A percentile compares a stretch with the other conserved stretches of the same genome.
Evolutionary conservation across 2,888 invertebrate species (phyloP).

Genomic region (Girardia tigrina): DNA sequence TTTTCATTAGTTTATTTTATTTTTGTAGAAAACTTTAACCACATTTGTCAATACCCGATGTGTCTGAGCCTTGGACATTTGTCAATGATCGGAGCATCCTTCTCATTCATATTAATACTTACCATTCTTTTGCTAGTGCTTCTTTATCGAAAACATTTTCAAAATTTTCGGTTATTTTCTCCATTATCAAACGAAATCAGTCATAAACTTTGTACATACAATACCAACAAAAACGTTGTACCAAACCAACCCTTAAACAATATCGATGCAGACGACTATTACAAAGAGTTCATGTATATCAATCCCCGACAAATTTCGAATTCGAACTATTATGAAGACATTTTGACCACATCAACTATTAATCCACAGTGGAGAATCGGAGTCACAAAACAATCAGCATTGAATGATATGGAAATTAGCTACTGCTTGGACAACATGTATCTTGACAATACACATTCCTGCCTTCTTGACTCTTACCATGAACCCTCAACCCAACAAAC

Average conservation of each 20-base stretch:
- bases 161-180: constrained; percentile 3
- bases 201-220: constrained; percentile 4
- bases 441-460: constrained; percentile 5
- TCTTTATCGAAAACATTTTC: constrained; percentile 1
- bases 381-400: background rate
- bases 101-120: background rate
- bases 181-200: background rate
- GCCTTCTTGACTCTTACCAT: constrained; percentile 3
- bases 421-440: background rate
- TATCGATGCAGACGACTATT: constrained; percentile 3
- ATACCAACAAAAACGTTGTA: background rate
- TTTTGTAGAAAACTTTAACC: constrained; percentile 10
- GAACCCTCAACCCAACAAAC: background rate
- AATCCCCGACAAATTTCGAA: background rate
- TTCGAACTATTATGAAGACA: background rate
- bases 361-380: background rate
- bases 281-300: constrained; percentile 12
- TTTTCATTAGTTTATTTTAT: no score
- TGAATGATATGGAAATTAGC: constrained; percentile 16
- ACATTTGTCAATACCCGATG: background rate
- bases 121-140: constrained; percentile 18
- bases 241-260: background rate
- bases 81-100: background rate
- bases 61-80: background rate
- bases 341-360: background rate